Evolutionary conservation across 2,888 invertebrate genomes (phyloP).

Genomic region (Teinopalpus imperialis): DNA sequence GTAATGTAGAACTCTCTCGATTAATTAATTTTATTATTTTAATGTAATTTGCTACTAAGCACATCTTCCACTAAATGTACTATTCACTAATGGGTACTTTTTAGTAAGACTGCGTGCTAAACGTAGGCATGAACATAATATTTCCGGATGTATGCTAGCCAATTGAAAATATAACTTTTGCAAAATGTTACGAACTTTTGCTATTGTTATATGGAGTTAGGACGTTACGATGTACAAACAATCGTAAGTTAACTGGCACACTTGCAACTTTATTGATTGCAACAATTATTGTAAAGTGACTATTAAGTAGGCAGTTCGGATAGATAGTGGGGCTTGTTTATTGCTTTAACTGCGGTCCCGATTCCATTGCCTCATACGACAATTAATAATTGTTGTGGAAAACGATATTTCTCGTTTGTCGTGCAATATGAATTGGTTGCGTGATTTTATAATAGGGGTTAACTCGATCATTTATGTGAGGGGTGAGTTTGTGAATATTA

Average conservation of each 20-base stretch:
- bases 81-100: no score
- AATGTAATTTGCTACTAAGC: no score
- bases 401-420: conserved; percentile 65
- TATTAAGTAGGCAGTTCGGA: conserved; percentile 53
- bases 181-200: no score
- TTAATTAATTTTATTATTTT: no score
- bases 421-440: conserved; percentile 59
- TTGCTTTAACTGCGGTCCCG: conserved; percentile 54
- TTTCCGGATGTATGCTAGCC: no score
- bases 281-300: conserved; percentile 58
- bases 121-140: no score
- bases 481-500: conserved; percentile 44
- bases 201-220: no score
- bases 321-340: conserved; percentile 60
- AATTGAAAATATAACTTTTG: no score
- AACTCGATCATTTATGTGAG: conserved; percentile 56
- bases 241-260: conserved; percentile 37
- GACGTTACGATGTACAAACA: conserved; percentile 28
- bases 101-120: no score
- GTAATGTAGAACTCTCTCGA: no score
- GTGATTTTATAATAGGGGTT: conserved; percentile 62
- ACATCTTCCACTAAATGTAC: no score
- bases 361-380: conserved; percentile 53
- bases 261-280: conserved; percentile 46
- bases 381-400: conserved; percentile 62